Conservation (phyloP, 2,888 invertebrate genomes). For the Drosophila ezoana region DNA sequence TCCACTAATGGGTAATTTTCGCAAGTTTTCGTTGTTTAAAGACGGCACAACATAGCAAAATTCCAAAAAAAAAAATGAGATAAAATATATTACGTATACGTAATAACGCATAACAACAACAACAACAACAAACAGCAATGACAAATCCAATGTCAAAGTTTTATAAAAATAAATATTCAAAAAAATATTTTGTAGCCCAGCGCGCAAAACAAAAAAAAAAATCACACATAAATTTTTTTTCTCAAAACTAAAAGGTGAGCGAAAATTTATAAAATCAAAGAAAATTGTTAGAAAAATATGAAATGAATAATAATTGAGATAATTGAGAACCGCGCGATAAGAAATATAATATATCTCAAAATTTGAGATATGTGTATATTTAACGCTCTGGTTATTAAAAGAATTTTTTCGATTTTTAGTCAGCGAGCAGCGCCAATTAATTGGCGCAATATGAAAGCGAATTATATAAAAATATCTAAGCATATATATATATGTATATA, state of each 20-base stretch:
- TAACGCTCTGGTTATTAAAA: conserved; percentile 34
- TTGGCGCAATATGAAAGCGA: conserved; percentile 49
- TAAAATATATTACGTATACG: conserved; percentile 74
- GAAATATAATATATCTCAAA: background rate
- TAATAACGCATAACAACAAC: conserved; percentile 45
- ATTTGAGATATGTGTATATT: background rate
- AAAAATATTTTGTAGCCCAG: conserved; percentile 7
- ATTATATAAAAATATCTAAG: conserved; percentile 50
- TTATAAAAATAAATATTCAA: conserved; percentile 78
- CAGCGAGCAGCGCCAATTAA: conserved; percentile 35
- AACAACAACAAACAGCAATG: conserved; percentile 68
- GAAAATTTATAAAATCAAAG: background rate
- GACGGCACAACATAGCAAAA: conserved; percentile 27
- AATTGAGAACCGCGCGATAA: background rate
- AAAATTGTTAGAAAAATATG: too few relatives aligned
- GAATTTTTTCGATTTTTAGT: conserved; percentile 13
- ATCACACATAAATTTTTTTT: background rate
- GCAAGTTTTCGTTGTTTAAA: conserved; percentile 21
- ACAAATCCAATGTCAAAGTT: conserved; percentile 83
- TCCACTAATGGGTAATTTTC: conserved; percentile 39
- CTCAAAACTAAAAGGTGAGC: conserved; percentile 5
- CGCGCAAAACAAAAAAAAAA: conserved; percentile 3
- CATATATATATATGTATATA: conserved; percentile 8
- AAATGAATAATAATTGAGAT: too few relatives aligned
- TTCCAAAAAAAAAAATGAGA: background rate